phyloP scores from a whole-genome alignment of 2,888 invertebrate species.

The Gymnosoma rotundatum region DNA sequence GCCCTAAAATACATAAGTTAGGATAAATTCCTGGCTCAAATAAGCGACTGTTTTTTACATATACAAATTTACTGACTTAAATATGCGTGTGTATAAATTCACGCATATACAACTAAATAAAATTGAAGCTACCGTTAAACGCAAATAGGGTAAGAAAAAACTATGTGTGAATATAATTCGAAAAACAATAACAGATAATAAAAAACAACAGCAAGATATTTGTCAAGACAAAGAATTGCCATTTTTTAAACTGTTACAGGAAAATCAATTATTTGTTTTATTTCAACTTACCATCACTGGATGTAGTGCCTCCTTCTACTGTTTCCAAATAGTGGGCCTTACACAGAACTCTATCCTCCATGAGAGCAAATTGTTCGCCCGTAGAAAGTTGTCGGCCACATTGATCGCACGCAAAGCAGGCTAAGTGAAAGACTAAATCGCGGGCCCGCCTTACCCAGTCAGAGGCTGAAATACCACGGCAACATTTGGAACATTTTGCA shows the following conservation, averaged over 20 bases:
- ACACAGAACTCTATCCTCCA: slow-evolving; percentile 96
- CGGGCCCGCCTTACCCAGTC: slow-evolving; percentile 99
- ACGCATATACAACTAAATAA: neutral
- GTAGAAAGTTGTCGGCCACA: slow-evolving; percentile 96
- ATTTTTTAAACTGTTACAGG: neutral
- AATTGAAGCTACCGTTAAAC: slow-evolving; percentile 55
- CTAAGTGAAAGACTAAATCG: slow-evolving; percentile 97
- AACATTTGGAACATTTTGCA: slow-evolving; percentile 97
- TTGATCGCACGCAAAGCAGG: slow-evolving; percentile 99
- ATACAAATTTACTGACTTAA: slow-evolving; percentile 43
- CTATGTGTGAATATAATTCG: neutral
- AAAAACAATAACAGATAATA: no score
- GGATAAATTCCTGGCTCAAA: slow-evolving; percentile 58
- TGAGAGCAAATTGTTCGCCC: slow-evolving; percentile 98
- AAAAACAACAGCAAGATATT: no score
- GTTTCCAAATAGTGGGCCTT: slow-evolving; percentile 98
- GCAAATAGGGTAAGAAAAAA: neutral
- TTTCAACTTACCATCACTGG: slow-evolving; percentile 89
- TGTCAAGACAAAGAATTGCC: neutral
- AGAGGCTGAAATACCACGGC: slow-evolving; percentile 94
- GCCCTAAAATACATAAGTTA: slow-evolving; percentile 35
- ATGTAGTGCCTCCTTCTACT: slow-evolving; percentile 94
- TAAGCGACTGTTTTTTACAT: slow-evolving; percentile 64
- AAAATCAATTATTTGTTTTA: neutral
- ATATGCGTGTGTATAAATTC: slow-evolving; percentile 17